Base-by-base conservation (phyloP, 2,888 invertebrate genomes). In the Euproctis similis region DNA sequence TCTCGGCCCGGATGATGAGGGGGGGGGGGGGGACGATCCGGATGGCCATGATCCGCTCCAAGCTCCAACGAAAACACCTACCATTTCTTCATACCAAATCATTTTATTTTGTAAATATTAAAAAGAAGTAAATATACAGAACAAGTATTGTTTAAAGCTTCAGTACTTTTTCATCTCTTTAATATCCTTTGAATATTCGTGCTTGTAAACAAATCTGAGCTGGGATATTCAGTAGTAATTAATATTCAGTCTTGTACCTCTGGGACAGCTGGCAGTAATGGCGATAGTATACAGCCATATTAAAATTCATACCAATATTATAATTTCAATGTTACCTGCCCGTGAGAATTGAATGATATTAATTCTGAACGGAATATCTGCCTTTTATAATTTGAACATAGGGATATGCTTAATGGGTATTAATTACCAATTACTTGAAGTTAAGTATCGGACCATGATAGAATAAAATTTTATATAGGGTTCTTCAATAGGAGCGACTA, bases 211-310 rank as follows among this genome's bases (percentile, higher is more conserved):
- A n/a, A n/a, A n/a, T n/a, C n/a, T n/a, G 13, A 20, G 2, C 17
- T 22, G 12, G 12, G 12, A 18, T 28, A 24, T 28, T 28, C 28
- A 22, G 22, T 6, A 14, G 18, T 18, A 41, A 46, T 52, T 52
- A 52, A 46, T 40, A 46, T 52, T 42, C 41, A 11, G 12, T 22
- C 28, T 16, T 27, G 12, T 4, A 14, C 35, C 25, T 22, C 4
- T 11, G 36, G 8, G 30, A 36, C 53, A 50, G 38, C 37, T 46
- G 53, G 10, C 30, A 4, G 12, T 40, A 37, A 52, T 37, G 33
- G 22, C 25, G 26, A 46, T 34, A 34, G 12, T 28, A 19, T 28
- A 30, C 16, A 26, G 24, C 18, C 8, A 22, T 25, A 30, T 28
- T 31, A 28, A 35, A 31, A 35, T 28, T 26, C 23, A 30, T 24